phyloP scores from a whole-genome alignment of 2,797 vertebrate genomes.

The Tapirus indicus region DNA sequence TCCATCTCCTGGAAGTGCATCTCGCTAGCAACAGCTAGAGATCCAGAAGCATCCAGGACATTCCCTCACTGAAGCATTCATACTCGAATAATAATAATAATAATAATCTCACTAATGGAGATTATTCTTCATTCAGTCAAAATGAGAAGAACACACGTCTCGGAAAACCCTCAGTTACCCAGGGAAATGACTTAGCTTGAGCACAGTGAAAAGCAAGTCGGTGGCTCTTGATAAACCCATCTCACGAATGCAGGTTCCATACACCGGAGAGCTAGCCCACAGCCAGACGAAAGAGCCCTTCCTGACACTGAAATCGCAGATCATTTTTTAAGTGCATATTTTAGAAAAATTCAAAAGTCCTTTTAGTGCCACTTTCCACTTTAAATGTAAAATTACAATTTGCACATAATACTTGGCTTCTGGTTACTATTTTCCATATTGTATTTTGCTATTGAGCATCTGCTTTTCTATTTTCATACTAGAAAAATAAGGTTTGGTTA shows the following conservation, averaged over 20 bases:
- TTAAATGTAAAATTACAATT: neutral
- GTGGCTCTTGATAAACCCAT: rapidly evolving
- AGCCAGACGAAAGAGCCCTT: neutral
- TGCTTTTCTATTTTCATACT: slow-evolving; percentile 1
- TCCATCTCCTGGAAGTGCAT: slow-evolving; percentile 76
- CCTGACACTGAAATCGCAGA: neutral
- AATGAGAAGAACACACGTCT: neutral
- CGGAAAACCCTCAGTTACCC: neutral
- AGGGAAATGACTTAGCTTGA: neutral
- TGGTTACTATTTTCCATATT: neutral
- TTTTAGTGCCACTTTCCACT: neutral
- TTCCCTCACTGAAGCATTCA: neutral
- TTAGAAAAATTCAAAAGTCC: neutral
- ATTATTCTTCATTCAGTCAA: neutral
- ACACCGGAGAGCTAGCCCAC: rapidly evolving
- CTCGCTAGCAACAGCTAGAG: neutral
- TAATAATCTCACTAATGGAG: neutral
- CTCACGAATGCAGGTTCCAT: rapidly evolving
- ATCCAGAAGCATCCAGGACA: rapidly evolving
- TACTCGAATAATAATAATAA: too few species aligned
- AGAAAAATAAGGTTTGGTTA: slow-evolving; percentile 7
- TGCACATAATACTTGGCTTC: neutral
- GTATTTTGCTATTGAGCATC: neutral
- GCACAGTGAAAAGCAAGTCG: neutral
- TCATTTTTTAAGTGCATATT: neutral